Percentiles rank a stretch among this genome's conserved stretches.
phyloP scores from a whole-genome alignment of 2,888 invertebrate genomes.

The Coenonympha arcania region DNA sequence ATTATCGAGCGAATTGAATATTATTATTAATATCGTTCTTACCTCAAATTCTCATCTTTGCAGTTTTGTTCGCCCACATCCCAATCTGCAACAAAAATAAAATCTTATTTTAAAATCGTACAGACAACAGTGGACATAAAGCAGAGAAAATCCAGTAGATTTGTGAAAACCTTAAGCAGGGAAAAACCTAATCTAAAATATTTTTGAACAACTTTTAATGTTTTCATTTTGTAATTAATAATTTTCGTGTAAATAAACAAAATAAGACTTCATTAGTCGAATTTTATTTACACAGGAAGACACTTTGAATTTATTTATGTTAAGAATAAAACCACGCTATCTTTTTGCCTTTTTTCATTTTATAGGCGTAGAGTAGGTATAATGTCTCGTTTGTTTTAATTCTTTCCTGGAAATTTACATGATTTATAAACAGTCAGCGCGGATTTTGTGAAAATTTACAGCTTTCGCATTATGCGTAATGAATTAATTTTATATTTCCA shows the following conservation, averaged over 20 bases:
- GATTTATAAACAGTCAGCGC: slow-evolving; percentile 34
- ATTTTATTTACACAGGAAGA: too few species aligned
- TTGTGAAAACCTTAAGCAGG: too few species aligned
- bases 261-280: too few species aligned
- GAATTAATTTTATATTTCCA: slow-evolving; percentile 7
- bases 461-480: slow-evolving; percentile 2
- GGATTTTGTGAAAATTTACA: slow-evolving; percentile 24
- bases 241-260: too few species aligned
- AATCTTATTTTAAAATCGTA: background rate
- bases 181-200: too few species aligned
- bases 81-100: slow-evolving; percentile 48
- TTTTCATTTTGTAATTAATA: too few species aligned
- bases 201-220: too few species aligned
- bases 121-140: too few species aligned
- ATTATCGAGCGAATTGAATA: background rate
- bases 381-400: slow-evolving; percentile 24
- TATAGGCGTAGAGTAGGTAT: slow-evolving; percentile 13
- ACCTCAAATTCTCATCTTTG: slow-evolving; percentile 57
- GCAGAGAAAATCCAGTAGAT: too few species aligned
- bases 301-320: too few species aligned
- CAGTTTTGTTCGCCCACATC: slow-evolving; percentile 32
- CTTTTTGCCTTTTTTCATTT: slow-evolving; percentile 19
- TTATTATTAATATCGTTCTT: too few species aligned
- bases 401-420: slow-evolving; percentile 25
- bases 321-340: too few species aligned